phyloP scores from a whole-genome alignment of 2,113 vertebrate genomes.

The Psilopogon haemacephalus region DNA sequence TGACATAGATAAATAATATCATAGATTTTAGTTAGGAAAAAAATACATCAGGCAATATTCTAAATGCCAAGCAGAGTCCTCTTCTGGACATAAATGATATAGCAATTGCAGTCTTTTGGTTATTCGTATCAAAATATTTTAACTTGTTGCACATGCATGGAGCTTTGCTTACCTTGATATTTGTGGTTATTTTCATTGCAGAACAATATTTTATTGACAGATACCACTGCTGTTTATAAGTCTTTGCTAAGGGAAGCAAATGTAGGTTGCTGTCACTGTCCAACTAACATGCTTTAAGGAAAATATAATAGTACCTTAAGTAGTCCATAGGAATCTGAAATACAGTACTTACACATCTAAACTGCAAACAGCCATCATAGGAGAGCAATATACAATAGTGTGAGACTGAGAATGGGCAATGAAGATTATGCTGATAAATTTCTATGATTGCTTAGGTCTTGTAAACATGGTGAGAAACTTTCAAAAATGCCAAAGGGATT shows the following conservation, averaged over 20 bases:
- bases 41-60: neutral
- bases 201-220: neutral
- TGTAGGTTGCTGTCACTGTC: neutral
- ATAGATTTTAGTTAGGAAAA: conserved; percentile 33
- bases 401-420: neutral
- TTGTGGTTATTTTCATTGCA: neutral
- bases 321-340: neutral
- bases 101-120: neutral
- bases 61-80: conserved; percentile 53
- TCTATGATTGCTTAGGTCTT: neutral
- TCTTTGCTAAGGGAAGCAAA: neutral
- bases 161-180: neutral
- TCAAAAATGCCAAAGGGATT: neutral
- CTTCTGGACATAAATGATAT: conserved; percentile 55
- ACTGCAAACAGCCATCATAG: neutral
- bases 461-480: neutral
- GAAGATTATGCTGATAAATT: neutral
- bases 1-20: conserved; percentile 17
- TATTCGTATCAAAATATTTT: neutral
- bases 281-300: neutral
- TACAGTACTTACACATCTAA: neutral
- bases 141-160: neutral
- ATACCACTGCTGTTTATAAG: neutral
- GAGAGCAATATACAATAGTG: neutral
- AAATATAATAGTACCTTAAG: neutral